Evolutionary conservation across 2,888 invertebrate species (phyloP).

Genomic region (Iphiclides podalirius): DNA sequence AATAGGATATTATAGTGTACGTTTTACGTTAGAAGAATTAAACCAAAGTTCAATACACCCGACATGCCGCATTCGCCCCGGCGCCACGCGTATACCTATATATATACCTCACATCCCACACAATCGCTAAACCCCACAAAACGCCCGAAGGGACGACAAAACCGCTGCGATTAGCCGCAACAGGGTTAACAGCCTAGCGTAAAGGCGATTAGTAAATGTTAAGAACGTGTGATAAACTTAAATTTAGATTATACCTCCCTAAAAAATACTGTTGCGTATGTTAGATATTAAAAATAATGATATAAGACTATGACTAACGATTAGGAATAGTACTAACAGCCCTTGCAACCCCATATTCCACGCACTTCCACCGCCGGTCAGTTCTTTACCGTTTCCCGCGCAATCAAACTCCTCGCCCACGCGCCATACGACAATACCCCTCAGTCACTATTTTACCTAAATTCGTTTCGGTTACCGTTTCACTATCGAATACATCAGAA

Average conservation of each 20-base stretch:
- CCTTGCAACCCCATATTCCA: slow-evolving; percentile 17
- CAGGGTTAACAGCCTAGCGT: slow-evolving; percentile 28
- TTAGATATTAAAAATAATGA: slow-evolving; percentile 77
- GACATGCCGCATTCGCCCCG: slow-evolving; percentile 7
- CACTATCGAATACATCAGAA: neutral
- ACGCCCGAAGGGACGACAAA: slow-evolving; percentile 24
- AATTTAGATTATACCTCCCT: slow-evolving; percentile 68
- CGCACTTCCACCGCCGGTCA: neutral
- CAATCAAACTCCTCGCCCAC: neutral
- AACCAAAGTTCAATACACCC: neutral
- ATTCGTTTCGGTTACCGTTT: slow-evolving; percentile 14
- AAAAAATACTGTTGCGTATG: slow-evolving; percentile 77
- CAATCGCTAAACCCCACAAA: slow-evolving; percentile 29
- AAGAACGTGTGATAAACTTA: slow-evolving; percentile 63
- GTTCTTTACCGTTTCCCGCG: slow-evolving; percentile 1
- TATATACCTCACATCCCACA: slow-evolving; percentile 6
- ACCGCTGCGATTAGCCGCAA: slow-evolving; percentile 22
- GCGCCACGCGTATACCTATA: slow-evolving; percentile 5
- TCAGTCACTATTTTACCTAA: slow-evolving; percentile 14
- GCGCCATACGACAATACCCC: slow-evolving; percentile 1
- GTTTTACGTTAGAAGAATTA: neutral
- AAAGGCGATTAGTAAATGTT: slow-evolving; percentile 42
- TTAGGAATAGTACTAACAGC: slow-evolving; percentile 41
- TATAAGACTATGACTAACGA: slow-evolving; percentile 70
- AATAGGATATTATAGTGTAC: too few species aligned